phyloP scores from a whole-genome alignment of 2,888 invertebrate genomes.

The Euproctis similis region DNA sequence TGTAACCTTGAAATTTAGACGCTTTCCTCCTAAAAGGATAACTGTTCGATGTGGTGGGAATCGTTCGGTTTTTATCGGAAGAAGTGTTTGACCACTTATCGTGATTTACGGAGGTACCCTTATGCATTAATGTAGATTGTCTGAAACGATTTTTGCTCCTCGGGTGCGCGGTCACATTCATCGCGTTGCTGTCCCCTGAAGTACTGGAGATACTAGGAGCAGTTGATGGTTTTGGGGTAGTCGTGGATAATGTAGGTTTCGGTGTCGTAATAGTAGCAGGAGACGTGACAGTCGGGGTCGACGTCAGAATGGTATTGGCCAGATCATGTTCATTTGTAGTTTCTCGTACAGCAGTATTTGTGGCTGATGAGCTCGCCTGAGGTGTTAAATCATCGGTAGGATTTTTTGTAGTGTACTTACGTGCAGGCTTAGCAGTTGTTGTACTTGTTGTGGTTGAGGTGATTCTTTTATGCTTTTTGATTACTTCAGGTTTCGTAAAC shows the following conservation, averaged over 20 bases:
- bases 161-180: conserved; percentile 27
- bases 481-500: conserved; percentile 46
- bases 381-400: conserved; percentile 45
- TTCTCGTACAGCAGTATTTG: conserved; percentile 23
- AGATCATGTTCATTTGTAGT: conserved; percentile 21
- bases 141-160: conserved; percentile 57
- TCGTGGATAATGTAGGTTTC: conserved; percentile 4
- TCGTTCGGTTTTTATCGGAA: conserved; percentile 32
- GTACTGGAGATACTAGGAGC: conserved; percentile 13
- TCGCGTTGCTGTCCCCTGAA: conserved; percentile 17
- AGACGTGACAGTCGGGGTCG: conserved; percentile 22
- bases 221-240: conserved; percentile 2
- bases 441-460: conserved; percentile 45
- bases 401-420: conserved; percentile 33
- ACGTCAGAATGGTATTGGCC: conserved; percentile 9
- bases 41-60: conserved; percentile 21
- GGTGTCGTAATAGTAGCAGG: conserved; percentile 11
- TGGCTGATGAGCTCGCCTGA: conserved; percentile 51
- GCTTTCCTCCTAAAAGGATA: conserved; percentile 48
- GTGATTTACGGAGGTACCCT: conserved; percentile 67
- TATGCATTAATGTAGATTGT: conserved; percentile 56
- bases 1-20: conserved; percentile 61
- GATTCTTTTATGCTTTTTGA: conserved; percentile 57
- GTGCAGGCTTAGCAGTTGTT: conserved; percentile 31
- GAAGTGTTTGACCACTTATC: conserved; percentile 49